Conservation (phyloP, 1,140 invertebrate species). For the Piezodorus guildinii region DNA sequence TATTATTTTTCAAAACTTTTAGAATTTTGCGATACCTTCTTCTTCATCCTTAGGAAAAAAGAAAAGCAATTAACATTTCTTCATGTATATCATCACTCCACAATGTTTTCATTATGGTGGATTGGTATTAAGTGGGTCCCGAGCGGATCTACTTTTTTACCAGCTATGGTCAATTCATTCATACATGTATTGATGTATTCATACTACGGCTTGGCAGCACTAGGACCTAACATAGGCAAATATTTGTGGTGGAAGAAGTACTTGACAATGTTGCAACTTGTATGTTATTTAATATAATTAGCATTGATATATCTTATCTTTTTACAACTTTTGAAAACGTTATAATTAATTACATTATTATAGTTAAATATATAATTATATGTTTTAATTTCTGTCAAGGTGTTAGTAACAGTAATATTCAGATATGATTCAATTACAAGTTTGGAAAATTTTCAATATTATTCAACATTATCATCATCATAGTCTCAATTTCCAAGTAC, state of each 20-base stretch:
- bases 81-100: slow-evolving; percentile 85
- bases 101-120: slow-evolving; percentile 90
- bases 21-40: slow-evolving; percentile 87
- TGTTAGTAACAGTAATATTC: too few relatives aligned
- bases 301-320: too few relatives aligned
- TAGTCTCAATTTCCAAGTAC: too few relatives aligned
- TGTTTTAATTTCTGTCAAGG: too few relatives aligned
- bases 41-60: slow-evolving; percentile 83
- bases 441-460: too few relatives aligned
- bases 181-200: slow-evolving; percentile 86
- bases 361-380: too few relatives aligned
- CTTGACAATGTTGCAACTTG: slow-evolving; percentile 69
- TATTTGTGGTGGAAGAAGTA: slow-evolving; percentile 94
- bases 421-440: too few relatives aligned
- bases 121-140: slow-evolving; percentile 94
- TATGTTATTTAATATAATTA: slow-evolving; percentile 28
- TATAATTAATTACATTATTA: too few relatives aligned
- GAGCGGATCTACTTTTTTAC: slow-evolving; percentile 78
- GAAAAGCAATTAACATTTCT: slow-evolving; percentile 77
- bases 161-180: slow-evolving; percentile 79
- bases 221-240: slow-evolving; percentile 63
- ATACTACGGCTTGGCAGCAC: slow-evolving; percentile 76
- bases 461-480: too few relatives aligned
- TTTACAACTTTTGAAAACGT: too few relatives aligned
- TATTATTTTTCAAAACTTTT: slow-evolving; percentile 91